These are phyloP conservation scores for Magallana angulata DNA, from an alignment of 1,140 invertebrate genomes.

Conservation along the genomic window DNA sequence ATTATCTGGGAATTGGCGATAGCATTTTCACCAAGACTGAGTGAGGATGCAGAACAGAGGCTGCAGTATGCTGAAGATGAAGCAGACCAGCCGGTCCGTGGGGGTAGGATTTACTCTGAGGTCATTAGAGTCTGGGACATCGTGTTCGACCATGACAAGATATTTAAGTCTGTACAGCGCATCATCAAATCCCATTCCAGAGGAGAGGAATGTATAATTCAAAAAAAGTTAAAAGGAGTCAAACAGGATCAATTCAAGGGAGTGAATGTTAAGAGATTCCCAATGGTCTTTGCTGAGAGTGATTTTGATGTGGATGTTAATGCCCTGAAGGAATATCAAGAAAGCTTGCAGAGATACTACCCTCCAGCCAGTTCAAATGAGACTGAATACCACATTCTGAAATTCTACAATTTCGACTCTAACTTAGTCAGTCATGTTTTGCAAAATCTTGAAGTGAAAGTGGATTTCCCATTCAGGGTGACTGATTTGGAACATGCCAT, in stretches of 20 bases:
- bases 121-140: conserved; percentile 76
- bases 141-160: conserved; percentile 70
- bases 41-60: conserved; percentile 67
- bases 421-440: conserved; percentile 69
- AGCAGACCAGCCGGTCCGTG: conserved; percentile 54
- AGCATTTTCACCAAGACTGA: conserved; percentile 72
- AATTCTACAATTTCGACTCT: conserved; percentile 76
- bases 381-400: conserved; percentile 77
- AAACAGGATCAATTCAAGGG: conserved; percentile 53
- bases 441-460: conserved; percentile 69
- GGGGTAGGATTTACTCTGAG: conserved; percentile 73
- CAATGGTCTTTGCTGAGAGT: conserved; percentile 66
- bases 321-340: conserved; percentile 39
- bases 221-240: conserved; percentile 69
- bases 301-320: conserved; percentile 58
- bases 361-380: conserved; percentile 75
- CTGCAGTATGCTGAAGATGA: conserved; percentile 54
- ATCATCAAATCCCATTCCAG: conserved; percentile 72
- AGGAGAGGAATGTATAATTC: conserved; percentile 71
- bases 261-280: conserved; percentile 41
- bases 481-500: conserved; percentile 76
- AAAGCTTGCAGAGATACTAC: conserved; percentile 60
- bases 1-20: conserved; percentile 76
- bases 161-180: conserved; percentile 60
- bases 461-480: conserved; percentile 77